These are phyloP conservation scores for Ceramica pisi DNA, from an alignment of 2,888 invertebrate genomes.

Conservation along the genomic window DNA sequence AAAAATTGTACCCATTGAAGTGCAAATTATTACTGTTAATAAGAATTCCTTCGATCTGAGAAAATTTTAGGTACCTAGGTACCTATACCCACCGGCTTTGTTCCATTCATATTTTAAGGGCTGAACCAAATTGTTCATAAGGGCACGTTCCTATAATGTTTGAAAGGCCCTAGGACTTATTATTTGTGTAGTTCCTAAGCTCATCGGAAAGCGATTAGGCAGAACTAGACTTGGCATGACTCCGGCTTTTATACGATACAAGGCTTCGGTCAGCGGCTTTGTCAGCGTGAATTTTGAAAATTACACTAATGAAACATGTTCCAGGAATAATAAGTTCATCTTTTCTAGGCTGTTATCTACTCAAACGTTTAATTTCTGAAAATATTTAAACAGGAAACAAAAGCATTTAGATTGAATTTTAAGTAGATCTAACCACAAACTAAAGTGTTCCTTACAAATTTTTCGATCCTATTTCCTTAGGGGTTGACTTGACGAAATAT, in stretches of 20 bases:
- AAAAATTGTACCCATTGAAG: background rate
- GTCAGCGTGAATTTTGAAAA: too few relatives aligned
- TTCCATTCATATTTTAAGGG: conserved; percentile 14
- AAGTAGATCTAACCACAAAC: too few relatives aligned
- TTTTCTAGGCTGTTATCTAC: too few relatives aligned
- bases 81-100: background rate
- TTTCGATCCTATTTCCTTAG: too few relatives aligned
- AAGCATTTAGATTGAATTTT: too few relatives aligned
- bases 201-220: conserved; percentile 3
- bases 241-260: background rate
- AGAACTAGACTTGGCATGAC: background rate
- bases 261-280: background rate
- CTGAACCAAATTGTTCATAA: conserved; percentile 3
- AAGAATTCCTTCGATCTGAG: conserved; percentile 20
- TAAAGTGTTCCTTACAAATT: too few relatives aligned
- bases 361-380: too few relatives aligned
- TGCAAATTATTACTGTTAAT: conserved; percentile 8
- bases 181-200: background rate
- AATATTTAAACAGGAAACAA: too few relatives aligned
- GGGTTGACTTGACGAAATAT: too few relatives aligned
- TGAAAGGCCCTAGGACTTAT: background rate
- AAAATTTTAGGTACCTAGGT: conserved; percentile 3
- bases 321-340: too few relatives aligned
- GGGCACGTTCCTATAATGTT: conserved; percentile 2
- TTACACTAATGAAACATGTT: too few relatives aligned